phyloP scores from a whole-genome alignment of 1,140 invertebrate genomes.

The Mactra quadrangularis region DNA sequence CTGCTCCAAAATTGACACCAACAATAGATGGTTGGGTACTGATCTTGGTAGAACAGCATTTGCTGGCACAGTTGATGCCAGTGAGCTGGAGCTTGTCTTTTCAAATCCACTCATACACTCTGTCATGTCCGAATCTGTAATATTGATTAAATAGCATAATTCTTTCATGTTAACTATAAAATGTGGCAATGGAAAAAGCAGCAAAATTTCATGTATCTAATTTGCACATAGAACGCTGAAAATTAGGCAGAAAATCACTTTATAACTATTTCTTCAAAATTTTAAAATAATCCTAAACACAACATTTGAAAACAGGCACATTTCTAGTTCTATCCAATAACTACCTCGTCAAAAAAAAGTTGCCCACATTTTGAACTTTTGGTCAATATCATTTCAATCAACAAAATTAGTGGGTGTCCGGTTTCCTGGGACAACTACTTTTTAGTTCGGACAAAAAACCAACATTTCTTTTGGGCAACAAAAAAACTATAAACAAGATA shows the following conservation, averaged over 20 bases:
- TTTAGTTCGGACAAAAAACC: too few species aligned
- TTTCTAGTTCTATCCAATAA: too few species aligned
- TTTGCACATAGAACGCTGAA: too few species aligned
- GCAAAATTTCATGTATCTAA: background rate
- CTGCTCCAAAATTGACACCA: conserved; percentile 73
- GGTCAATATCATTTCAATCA: too few species aligned
- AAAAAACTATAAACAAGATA: too few species aligned
- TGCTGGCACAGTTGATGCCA: background rate
- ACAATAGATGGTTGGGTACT: conserved; percentile 71
- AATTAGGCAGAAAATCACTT: too few species aligned
- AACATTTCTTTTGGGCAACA: too few species aligned
- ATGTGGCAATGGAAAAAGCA: background rate
- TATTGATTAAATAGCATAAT: background rate
- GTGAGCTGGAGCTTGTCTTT: background rate
- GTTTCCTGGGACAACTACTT: too few species aligned
- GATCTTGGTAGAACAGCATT: conserved; percentile 56
- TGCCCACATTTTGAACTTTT: too few species aligned
- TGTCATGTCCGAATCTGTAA: conserved; percentile 48
- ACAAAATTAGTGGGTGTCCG: too few species aligned
- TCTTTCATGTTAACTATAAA: background rate
- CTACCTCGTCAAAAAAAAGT: too few species aligned
- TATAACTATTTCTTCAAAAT: background rate
- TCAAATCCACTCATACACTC: conserved; percentile 18
- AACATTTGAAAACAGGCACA: background rate
- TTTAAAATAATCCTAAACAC: background rate